A percentile compares a stretch with the other conserved stretches of the same genome.
These are phyloP conservation scores for Dryocosmus kuriphilus DNA, from an alignment of 2,888 invertebrate genomes.

Conservation along the genomic window DNA sequence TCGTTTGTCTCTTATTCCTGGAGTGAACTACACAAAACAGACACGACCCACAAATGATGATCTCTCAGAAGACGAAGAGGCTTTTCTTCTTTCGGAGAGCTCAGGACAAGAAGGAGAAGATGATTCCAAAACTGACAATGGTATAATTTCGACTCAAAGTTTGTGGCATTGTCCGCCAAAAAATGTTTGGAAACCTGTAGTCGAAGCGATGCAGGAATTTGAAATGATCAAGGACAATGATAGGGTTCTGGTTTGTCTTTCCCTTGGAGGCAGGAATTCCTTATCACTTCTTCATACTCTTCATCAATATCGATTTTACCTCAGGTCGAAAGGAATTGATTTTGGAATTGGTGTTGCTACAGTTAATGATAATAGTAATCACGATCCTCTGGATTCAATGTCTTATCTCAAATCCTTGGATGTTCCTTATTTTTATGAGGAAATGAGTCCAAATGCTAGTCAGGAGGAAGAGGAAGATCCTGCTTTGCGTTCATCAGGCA, in stretches of 20 bases:
- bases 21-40: slow-evolving; percentile 57
- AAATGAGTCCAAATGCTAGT: slow-evolving; percentile 83
- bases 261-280: slow-evolving; percentile 86
- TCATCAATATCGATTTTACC: slow-evolving; percentile 90
- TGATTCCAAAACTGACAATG: slow-evolving; percentile 17
- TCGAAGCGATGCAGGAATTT: slow-evolving; percentile 90
- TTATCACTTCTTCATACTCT: slow-evolving; percentile 90
- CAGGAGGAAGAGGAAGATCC: slow-evolving; percentile 78
- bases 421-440: slow-evolving; percentile 82
- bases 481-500: slow-evolving; percentile 65
- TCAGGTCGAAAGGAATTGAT: slow-evolving; percentile 85
- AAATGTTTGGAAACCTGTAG: slow-evolving; percentile 88
- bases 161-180: slow-evolving; percentile 89
- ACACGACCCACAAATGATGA: slow-evolving; percentile 65
- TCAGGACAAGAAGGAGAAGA: slow-evolving; percentile 77
- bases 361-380: slow-evolving; percentile 84
- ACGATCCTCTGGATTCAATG: slow-evolving; percentile 81
- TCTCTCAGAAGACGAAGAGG: slow-evolving; percentile 73
- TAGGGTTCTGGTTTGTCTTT: slow-evolving; percentile 89
- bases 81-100: slow-evolving; percentile 45
- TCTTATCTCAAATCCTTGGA: slow-evolving; percentile 80
- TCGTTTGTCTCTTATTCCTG: slow-evolving; percentile 52
- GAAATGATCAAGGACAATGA: slow-evolving; percentile 92
- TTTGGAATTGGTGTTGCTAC: slow-evolving; percentile 88
- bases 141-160: slow-evolving; percentile 37